These are phyloP conservation scores for Aporrectodea caliginosa DNA, from an alignment of 1,140 invertebrate genomes.

Conservation along the genomic window DNA sequence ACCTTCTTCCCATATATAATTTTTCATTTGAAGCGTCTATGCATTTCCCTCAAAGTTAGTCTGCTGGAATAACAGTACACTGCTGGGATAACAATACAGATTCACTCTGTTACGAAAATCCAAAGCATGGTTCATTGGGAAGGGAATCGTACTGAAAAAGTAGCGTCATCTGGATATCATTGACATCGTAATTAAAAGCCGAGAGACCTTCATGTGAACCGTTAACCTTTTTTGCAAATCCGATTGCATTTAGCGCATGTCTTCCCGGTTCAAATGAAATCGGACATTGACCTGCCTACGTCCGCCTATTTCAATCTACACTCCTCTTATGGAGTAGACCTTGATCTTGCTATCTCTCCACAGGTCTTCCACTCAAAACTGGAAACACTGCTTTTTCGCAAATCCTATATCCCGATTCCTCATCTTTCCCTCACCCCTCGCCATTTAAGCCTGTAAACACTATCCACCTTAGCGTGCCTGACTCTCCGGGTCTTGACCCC, in stretches of 20 bases:
- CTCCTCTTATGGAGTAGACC: no score
- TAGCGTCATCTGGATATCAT: neutral
- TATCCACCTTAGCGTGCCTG: no score
- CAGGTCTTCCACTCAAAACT: neutral
- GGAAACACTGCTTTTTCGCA: no score
- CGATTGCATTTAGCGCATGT: neutral
- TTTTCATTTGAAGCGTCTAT: no score
- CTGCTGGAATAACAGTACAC: no score
- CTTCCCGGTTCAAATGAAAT: no score
- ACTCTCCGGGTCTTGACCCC: no score
- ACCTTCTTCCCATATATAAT: no score
- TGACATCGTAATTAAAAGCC: neutral
- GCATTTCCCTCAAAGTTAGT: neutral
- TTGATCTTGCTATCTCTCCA: neutral
- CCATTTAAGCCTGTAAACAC: no score
- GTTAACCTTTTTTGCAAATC: neutral
- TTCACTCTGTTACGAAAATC: neutral
- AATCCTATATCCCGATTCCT: constrained; percentile 7
- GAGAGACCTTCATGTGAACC: neutral
- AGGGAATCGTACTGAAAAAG: neutral
- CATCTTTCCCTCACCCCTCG: constrained; percentile 34
- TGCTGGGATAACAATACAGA: neutral
- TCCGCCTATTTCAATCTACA: no score
- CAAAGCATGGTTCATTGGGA: neutral
- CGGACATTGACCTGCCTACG: no score